These are phyloP conservation scores for Saccostrea echinata DNA, from an alignment of 1,140 invertebrate genomes.

Conservation along the genomic window DNA sequence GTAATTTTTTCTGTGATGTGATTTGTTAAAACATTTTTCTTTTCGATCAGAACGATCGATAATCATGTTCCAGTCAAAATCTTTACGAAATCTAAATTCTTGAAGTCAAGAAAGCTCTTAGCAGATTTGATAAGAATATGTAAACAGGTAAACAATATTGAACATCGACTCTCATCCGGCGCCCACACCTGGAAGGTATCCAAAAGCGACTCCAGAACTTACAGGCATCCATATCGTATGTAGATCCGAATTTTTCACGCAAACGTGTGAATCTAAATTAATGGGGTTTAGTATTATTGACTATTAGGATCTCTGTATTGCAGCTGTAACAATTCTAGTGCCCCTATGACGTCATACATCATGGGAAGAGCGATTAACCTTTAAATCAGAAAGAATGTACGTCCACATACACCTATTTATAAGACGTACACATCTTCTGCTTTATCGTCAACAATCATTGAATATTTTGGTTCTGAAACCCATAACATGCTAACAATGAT, in stretches of 20 bases:
- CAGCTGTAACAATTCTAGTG: not conserved
- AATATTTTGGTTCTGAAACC: too few species aligned
- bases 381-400: not conserved
- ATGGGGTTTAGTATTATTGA: not conserved
- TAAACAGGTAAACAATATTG: not conserved
- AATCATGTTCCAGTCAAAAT: not conserved
- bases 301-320: not conserved
- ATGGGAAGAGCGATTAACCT: constrained; percentile 4
- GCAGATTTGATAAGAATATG: not conserved
- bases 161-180: not conserved
- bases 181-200: not conserved
- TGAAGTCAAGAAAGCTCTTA: not conserved
- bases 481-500: too few species aligned
- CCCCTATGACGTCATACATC: constrained; percentile 17
- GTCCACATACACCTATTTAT: not conserved
- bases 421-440: too few species aligned
- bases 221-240: not conserved
- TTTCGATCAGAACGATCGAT: not conserved
- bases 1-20: too few species aligned
- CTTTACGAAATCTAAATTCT: not conserved
- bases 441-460: too few species aligned
- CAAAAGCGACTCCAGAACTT: not conserved
- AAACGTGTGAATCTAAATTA: not conserved
- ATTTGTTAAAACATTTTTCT: not conserved
- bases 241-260: not conserved